Conservation (phyloP, 2,113 vertebrate genomes). For the Elephas maximus region DNA sequence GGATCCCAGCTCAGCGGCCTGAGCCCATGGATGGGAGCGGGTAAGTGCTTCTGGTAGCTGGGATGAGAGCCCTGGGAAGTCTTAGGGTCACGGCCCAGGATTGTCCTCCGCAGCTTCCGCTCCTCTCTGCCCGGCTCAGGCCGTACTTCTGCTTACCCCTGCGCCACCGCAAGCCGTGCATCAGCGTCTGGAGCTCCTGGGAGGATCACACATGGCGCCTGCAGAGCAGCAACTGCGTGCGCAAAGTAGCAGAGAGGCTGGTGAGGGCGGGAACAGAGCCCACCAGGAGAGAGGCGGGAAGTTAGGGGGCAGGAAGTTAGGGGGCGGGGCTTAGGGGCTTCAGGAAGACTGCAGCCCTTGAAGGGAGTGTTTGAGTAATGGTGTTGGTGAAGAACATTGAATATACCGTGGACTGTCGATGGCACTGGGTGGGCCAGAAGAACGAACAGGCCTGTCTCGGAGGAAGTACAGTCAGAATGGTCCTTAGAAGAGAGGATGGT, state of each 20-base stretch:
- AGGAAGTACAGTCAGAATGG: not conserved
- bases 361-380: not conserved
- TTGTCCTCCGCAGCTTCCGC: not conserved
- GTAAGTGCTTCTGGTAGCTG: constrained; percentile 80
- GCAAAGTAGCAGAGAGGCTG: constrained; percentile 95
- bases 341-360: not conserved
- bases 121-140: constrained; percentile 80
- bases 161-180: constrained; percentile 91
- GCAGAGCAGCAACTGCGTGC: constrained; percentile 93
- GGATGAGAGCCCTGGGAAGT: not conserved
- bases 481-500: not conserved
- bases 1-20: constrained; percentile 87
- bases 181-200: constrained; percentile 93
- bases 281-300: not conserved
- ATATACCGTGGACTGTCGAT: not conserved
- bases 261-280: constrained; percentile 79
- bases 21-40: constrained; percentile 92
- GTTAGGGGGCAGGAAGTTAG: accelerated
- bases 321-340: not conserved
- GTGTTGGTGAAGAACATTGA: not conserved
- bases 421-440: not conserved
- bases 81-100: not conserved
- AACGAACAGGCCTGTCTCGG: not conserved
- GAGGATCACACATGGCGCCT: constrained; percentile 96
- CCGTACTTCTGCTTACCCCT: constrained; percentile 93